These are phyloP conservation scores for Henicopernis longicauda DNA, from an alignment of 2,113 vertebrate genomes.

Conservation along the genomic window DNA sequence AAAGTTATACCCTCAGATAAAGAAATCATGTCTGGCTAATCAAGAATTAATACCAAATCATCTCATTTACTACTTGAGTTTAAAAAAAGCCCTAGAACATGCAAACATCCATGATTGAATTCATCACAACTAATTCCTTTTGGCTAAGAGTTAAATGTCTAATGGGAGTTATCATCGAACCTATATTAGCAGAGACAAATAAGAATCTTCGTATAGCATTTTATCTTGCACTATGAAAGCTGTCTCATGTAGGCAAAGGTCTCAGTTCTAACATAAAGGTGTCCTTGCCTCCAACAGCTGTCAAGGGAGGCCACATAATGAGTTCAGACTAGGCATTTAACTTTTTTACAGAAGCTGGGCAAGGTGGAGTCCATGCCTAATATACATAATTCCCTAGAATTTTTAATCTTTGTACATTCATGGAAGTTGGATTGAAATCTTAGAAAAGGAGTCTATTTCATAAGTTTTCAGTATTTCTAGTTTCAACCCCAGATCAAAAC, in stretches of 20 bases:
- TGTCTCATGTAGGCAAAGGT: background rate
- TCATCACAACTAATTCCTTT: background rate
- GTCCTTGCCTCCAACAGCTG: background rate
- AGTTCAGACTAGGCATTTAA: background rate
- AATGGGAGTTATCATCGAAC: background rate
- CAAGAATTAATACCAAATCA: background rate
- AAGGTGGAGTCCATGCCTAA: background rate
- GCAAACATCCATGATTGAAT: background rate
- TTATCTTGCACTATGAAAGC: background rate
- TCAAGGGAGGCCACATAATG: background rate
- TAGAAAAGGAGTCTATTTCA: background rate
- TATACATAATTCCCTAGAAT: background rate
- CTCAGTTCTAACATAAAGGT: background rate
- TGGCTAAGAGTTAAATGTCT: background rate
- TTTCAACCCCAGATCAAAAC: background rate
- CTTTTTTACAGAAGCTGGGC: background rate
- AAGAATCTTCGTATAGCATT: background rate
- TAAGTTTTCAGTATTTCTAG: background rate
- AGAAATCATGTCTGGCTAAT: background rate
- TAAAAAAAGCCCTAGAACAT: background rate
- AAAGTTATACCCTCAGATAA: background rate
- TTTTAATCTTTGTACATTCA: background rate
- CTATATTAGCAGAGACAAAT: background rate
- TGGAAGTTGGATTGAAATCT: background rate
- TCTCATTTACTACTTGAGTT: background rate